Evolutionary conservation across 2,888 invertebrate species (phyloP), one percentile per base, ranked within the genome.

Genomic region (Nyleta sp.): DNA sequence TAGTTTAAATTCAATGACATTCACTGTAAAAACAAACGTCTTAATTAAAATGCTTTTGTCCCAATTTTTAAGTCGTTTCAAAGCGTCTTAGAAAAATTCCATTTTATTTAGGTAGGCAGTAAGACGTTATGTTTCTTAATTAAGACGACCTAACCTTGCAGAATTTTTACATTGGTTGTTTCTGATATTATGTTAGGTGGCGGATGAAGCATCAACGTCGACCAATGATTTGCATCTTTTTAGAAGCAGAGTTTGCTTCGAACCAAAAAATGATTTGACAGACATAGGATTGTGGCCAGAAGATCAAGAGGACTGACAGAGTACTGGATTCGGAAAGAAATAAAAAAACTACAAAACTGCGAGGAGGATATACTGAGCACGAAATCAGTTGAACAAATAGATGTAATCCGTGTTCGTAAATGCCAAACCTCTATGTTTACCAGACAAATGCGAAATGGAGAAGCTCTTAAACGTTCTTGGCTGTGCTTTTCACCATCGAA

Each of bases 391-490:
- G 5, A 50, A 48, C 62, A 62, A 62, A 35, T 11, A 50, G 48
- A 50, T 48, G 38, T 10, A n/a, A 3, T 8, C n/a, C 7, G 20
- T 42, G 24, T 53, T 4, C 13, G 67, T 1, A 67, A 46, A 55
- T 55, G 67, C 10, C 44, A 55, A 0, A 67, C 35, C 2, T n/a
- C 5, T n/a, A 46, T 55, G 44, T 67, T 67, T 40, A 24, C 6
- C n/a, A 17, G 53, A 53, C 2, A 31, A 42, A 65, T 28, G 8
- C 28, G 18, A n/a, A 64, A 48, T 40, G 50, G 38, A 6, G 40
- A 38, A 28, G 17, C 24, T 17, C 10, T 64, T 18, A 50, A 50
- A 28, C 48, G 62, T 6, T 50, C 62, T 3, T 50, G 50, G 62
- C 38, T 64, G 0, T 64, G 50, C 18, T 64, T 64, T 35, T 48